These are phyloP conservation scores for Lytechinus pictus DNA, from an alignment of 35 echinoderm and acorn worm species.

Conservation along the genomic window DNA sequence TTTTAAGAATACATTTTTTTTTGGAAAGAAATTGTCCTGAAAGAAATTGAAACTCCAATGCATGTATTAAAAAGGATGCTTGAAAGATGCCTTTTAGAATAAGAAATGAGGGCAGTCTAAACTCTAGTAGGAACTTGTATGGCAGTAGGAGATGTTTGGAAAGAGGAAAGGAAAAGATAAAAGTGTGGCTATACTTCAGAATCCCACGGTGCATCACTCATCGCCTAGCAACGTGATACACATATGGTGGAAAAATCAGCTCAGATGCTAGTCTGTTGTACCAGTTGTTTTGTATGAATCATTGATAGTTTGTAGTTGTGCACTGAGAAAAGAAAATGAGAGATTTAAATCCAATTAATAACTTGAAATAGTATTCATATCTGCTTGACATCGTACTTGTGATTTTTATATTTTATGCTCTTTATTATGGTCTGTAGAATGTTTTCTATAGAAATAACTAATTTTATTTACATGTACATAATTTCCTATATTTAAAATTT, in stretches of 20 bases:
- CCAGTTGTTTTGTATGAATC: slow-evolving; percentile 21
- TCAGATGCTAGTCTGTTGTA: background rate
- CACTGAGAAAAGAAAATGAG: background rate
- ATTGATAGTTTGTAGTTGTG: background rate
- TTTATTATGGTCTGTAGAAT: too few species aligned
- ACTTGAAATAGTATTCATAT: background rate
- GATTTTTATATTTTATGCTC: too few species aligned
- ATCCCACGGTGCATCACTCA: slow-evolving; percentile 55
- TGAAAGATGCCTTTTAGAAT: background rate
- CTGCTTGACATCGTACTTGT: background rate
- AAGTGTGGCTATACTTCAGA: slow-evolving; percentile 4
- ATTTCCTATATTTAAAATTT: too few species aligned
- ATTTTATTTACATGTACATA: too few species aligned
- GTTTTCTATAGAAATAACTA: too few species aligned
- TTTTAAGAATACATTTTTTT: background rate
- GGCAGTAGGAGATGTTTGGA: background rate
- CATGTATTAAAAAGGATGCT: background rate
- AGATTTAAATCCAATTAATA: background rate
- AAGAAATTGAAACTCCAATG: background rate
- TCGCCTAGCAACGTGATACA: slow-evolving; percentile 46
- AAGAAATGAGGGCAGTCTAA: background rate
- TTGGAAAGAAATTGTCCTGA: background rate
- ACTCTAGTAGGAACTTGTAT: background rate
- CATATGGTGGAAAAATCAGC: slow-evolving; percentile 45
- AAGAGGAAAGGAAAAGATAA: background rate